phyloP scores from a whole-genome alignment of 2,888 invertebrate genomes.

The Tyria jacobaeae region DNA sequence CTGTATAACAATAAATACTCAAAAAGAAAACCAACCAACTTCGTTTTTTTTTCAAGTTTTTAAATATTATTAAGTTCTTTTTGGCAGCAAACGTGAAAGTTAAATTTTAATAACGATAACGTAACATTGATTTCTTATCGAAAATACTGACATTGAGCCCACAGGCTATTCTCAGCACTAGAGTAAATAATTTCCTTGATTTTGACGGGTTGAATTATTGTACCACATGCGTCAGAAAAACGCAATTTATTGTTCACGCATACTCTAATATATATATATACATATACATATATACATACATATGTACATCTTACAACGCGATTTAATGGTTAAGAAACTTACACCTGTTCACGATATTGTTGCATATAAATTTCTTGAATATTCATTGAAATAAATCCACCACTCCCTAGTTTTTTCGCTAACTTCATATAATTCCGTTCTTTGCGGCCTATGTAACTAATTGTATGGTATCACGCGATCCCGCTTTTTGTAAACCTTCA shows the following conservation, averaged over 20 bases:
- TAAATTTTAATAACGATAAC: no score
- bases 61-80: no score
- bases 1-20: no score
- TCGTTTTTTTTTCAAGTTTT: no score
- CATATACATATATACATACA: no score
- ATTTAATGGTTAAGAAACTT: no score
- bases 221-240: constrained; percentile 36
- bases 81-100: no score
- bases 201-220: constrained; percentile 14
- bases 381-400: constrained; percentile 35
- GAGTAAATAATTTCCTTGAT: constrained; percentile 1
- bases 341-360: constrained; percentile 28
- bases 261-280: constrained; percentile 4
- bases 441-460: constrained; percentile 34
- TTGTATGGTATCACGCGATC: constrained; percentile 47
- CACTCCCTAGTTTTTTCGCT: constrained; percentile 22
- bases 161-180: background rate
- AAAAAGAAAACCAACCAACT: no score
- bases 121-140: background rate
- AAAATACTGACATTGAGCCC: background rate
- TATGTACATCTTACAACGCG: constrained; percentile 7
- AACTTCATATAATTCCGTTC: constrained; percentile 18
- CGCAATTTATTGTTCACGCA: constrained; percentile 31
- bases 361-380: constrained; percentile 25
- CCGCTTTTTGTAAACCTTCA: constrained; percentile 42